Evolutionary conservation across 2,888 invertebrate genomes (phyloP).

Genomic region (Malthinus seriepunctatus): DNA sequence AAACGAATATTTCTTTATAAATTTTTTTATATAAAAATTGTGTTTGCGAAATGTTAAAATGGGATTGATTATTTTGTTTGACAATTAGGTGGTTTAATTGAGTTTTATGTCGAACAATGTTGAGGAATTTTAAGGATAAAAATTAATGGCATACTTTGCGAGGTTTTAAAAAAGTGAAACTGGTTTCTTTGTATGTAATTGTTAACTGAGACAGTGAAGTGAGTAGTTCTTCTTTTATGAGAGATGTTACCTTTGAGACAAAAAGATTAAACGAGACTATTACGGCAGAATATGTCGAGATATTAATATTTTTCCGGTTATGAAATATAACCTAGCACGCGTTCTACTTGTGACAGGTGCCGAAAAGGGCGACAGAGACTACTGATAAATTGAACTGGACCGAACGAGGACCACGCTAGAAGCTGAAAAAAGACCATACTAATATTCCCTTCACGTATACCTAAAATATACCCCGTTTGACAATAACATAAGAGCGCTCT

Average conservation of each 20-base stretch:
- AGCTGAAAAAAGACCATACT: constrained; percentile 36
- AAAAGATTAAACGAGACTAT: constrained; percentile 36
- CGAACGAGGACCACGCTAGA: constrained; percentile 34
- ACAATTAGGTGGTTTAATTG: no score
- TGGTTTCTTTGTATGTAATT: constrained; percentile 25
- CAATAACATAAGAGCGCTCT: constrained; percentile 32
- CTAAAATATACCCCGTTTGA: constrained; percentile 48
- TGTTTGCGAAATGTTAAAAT: constrained; percentile 6
- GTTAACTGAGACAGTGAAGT: constrained; percentile 15
- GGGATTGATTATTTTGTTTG: background rate
- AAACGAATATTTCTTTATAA: no score
- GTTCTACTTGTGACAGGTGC: constrained; percentile 50
- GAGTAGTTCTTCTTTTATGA: constrained; percentile 12
- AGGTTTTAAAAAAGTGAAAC: constrained; percentile 21
- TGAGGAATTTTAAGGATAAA: constrained; percentile 10
- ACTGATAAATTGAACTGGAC: constrained; percentile 53
- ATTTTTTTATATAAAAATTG: background rate
- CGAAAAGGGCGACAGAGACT: constrained; percentile 50
- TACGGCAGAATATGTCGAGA: constrained; percentile 36
- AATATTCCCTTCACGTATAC: constrained; percentile 51
- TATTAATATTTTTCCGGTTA: constrained; percentile 45
- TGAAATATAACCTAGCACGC: constrained; percentile 49
- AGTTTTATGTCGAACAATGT: no score
- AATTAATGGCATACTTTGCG: constrained; percentile 19
- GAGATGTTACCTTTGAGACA: constrained; percentile 28